A percentile compares a stretch with the other conserved stretches of the same genome.
Evolutionary conservation across 2,113 vertebrate species (phyloP).

Genomic region (Chascanopsetta lugubris): DNA sequence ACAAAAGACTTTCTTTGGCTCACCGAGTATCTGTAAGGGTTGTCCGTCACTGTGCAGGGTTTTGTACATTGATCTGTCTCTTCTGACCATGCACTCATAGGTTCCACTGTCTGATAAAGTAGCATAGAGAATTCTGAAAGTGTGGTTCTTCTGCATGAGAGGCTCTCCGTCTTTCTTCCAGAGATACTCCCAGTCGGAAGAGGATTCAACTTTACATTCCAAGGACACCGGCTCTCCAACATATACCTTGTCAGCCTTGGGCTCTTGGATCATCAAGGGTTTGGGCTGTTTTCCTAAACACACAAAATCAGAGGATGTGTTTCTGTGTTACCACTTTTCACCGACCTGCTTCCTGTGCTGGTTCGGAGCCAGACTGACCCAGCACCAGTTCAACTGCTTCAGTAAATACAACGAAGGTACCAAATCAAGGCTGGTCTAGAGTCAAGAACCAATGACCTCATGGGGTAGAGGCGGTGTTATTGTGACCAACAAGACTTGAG

Average conservation of each 20-base stretch:
- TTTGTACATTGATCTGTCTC: neutral
- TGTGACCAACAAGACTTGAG: no score
- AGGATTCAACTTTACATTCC: constrained; percentile 12
- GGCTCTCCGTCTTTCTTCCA: constrained; percentile 10
- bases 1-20: constrained; percentile 12
- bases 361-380: no score
- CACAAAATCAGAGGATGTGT: neutral
- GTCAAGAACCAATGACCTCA: no score
- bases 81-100: constrained; percentile 40
- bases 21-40: constrained; percentile 18
- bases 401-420: no score
- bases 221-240: constrained; percentile 34
- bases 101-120: fast-evolving
- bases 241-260: constrained; percentile 27
- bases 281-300: constrained; percentile 18
- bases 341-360: no score
- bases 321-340: no score
- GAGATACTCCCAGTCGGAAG: constrained; percentile 37
- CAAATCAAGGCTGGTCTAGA: no score
- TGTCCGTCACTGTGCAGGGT: neutral
- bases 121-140: fast-evolving
- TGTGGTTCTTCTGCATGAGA: fast-evolving
- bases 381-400: no score
- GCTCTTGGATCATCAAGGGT: constrained; percentile 27
- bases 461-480: no score